Conservation (phyloP, 2,113 vertebrate species). For the Perca fluviatilis region DNA sequence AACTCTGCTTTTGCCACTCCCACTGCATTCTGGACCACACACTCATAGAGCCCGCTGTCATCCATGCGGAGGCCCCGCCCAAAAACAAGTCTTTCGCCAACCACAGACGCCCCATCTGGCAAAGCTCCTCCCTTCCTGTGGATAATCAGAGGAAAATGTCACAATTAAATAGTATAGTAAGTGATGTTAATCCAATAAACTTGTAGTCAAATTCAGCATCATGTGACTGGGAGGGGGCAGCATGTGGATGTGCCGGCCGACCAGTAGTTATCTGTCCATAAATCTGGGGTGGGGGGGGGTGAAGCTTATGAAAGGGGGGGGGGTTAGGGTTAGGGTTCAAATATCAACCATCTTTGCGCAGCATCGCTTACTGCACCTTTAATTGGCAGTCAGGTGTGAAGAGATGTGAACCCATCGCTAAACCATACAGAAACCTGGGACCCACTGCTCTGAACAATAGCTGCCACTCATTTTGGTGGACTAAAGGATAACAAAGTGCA, state of each 20-base stretch:
- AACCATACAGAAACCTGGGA: slow-evolving; percentile 12
- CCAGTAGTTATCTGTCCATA: too few species aligned
- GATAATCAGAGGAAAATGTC: slow-evolving; percentile 13
- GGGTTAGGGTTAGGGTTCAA: too few species aligned
- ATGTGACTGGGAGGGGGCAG: too few species aligned
- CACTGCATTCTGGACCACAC: slow-evolving; percentile 83
- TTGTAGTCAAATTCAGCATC: too few species aligned
- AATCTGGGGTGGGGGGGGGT: too few species aligned
- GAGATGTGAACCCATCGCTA: neutral
- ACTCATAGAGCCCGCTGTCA: slow-evolving; percentile 88
- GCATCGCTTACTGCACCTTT: too few species aligned
- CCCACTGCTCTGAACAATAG: slow-evolving; percentile 35
- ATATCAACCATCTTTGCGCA: too few species aligned
- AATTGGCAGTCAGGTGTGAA: neutral
- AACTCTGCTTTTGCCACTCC: slow-evolving; percentile 78
- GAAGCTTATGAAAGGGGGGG: too few species aligned
- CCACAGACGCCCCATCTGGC: slow-evolving; percentile 77
- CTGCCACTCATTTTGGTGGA: slow-evolving; percentile 17
- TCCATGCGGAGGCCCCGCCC: slow-evolving; percentile 74
- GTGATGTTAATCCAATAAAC: too few species aligned
- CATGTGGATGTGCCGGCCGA: too few species aligned
- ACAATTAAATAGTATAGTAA: neutral
- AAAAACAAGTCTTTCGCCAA: slow-evolving; percentile 85
- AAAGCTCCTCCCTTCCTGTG: slow-evolving; percentile 85
- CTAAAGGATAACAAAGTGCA: neutral